phyloP scores from a whole-genome alignment of 2,797 vertebrate species.

The Silurus aristotelis region DNA sequence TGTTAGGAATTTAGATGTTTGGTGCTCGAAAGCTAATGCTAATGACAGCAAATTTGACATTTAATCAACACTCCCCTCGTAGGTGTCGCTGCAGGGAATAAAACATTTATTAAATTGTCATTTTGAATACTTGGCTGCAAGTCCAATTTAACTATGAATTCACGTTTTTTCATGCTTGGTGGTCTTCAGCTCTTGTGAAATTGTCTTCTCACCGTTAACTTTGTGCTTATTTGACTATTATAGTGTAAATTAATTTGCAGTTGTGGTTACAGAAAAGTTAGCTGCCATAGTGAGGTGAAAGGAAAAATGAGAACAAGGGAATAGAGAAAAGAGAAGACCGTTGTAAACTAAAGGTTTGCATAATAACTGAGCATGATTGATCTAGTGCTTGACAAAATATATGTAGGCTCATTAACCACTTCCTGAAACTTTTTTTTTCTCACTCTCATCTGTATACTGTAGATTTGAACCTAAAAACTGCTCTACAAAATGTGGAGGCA shows the following conservation, averaged over 20 bases:
- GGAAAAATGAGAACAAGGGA: neutral
- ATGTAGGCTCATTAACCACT: neutral
- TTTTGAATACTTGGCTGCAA: neutral
- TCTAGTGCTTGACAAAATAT: neutral
- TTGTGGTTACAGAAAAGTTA: neutral
- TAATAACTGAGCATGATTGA: neutral
- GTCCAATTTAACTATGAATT: neutral
- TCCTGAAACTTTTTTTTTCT: neutral
- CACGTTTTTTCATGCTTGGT: neutral
- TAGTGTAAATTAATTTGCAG: neutral
- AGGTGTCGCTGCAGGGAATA: neutral
- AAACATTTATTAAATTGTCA: neutral
- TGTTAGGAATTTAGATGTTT: neutral
- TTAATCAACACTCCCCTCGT: neutral
- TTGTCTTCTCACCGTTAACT: neutral
- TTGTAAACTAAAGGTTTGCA: neutral
- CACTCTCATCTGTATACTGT: neutral
- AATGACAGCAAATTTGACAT: neutral
- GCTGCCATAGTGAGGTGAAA: neutral
- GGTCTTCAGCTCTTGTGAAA: neutral
- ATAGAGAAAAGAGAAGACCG: neutral
- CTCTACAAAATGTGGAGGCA: too few relatives aligned
- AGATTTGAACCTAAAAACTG: neutral
- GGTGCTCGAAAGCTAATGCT: neutral
- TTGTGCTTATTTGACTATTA: neutral